A percentile compares a stretch with the other conserved stretches of the same genome.
phyloP scores from a whole-genome alignment of 2,888 invertebrate genomes.

The Serrognathus titanus region DNA sequence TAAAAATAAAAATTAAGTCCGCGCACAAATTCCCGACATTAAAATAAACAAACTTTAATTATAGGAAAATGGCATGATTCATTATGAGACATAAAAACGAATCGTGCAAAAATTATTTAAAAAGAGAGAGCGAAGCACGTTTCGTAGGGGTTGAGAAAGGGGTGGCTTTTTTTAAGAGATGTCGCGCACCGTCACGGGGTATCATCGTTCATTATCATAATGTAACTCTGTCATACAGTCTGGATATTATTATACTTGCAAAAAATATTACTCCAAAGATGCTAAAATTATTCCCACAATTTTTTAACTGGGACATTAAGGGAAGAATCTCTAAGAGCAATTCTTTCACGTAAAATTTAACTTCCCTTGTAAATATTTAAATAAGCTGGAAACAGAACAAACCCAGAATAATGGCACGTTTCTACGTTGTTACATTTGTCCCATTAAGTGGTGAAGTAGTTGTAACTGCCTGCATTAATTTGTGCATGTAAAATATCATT shows the following conservation, averaged over 20 bases:
- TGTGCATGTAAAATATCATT: no score
- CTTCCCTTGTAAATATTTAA: no score
- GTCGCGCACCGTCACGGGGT: conserved; percentile 33
- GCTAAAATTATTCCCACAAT: conserved; percentile 17
- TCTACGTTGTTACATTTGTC: no score
- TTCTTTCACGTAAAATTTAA: no score
- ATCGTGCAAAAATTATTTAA: conserved; percentile 17
- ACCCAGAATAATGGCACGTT: no score
- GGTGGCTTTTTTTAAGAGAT: conserved; percentile 20
- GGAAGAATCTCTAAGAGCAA: not conserved
- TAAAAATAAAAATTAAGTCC: no score
- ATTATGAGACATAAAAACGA: conserved; percentile 12
- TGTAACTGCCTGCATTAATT: no score
- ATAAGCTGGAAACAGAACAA: no score
- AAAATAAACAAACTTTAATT: conserved; percentile 6
- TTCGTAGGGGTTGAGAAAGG: conserved; percentile 2
- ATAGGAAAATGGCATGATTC: conserved; percentile 18
- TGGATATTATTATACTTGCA: conserved; percentile 19
- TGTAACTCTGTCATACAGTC: conserved; percentile 23
- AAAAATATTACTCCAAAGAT: conserved; percentile 10
- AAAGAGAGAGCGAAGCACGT: conserved; percentile 4
- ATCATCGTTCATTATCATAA: conserved; percentile 37
- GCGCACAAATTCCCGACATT: no score
- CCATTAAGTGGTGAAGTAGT: no score
- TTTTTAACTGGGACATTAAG: conserved; percentile 9